Conservation (phyloP, 2,888 invertebrate genomes). For the Eupithecia vulgata region DNA sequence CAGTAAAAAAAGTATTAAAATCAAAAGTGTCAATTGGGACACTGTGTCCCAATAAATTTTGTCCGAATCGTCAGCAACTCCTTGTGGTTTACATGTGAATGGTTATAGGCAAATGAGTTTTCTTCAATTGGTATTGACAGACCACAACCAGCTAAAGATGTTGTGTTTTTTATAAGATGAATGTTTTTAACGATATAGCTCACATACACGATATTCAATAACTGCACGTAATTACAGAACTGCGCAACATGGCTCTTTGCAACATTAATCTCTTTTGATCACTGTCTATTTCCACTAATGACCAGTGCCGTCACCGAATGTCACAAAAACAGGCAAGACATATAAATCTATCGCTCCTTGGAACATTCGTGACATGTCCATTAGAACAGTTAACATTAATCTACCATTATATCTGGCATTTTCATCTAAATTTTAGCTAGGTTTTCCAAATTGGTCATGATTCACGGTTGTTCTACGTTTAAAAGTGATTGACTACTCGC, state of each 20-base stretch:
- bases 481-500: not conserved
- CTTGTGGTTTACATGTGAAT: conserved; percentile 51
- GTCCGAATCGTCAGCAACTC: no score
- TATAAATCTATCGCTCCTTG: conserved; percentile 64
- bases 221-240: conserved; percentile 11
- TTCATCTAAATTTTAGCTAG: conserved; percentile 48
- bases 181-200: not conserved
- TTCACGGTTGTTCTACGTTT: not conserved
- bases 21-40: no score
- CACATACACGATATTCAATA: not conserved
- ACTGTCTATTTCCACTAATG: conserved; percentile 52
- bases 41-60: no score
- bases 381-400: conserved; percentile 69
- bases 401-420: conserved; percentile 55
- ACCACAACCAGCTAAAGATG: not conserved
- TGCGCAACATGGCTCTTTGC: conserved; percentile 11
- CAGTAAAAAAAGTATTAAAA: no score
- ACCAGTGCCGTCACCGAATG: conserved; percentile 55
- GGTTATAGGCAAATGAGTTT: conserved; percentile 46
- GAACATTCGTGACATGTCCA: conserved; percentile 71
- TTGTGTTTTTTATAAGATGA: not conserved
- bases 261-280: conserved; percentile 51
- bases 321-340: conserved; percentile 58
- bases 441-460: conserved; percentile 15
- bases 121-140: conserved; percentile 33